Base-by-base conservation (phyloP, 2,797 vertebrate genomes). In the Mormyrus hasselquistii region DNA sequence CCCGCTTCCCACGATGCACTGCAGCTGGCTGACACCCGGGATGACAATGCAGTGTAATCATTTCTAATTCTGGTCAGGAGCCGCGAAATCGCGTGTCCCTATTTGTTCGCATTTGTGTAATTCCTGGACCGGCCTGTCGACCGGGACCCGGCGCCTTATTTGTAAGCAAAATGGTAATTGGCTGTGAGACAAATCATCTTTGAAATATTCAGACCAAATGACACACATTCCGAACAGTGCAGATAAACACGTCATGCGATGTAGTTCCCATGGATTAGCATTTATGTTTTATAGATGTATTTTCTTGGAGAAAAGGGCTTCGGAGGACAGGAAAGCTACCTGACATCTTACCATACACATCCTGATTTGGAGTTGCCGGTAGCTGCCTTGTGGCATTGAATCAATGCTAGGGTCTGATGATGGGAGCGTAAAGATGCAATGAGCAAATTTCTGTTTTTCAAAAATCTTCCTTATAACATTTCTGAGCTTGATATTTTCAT, bases 1-100 rank as follows among this genome's bases (percentile, higher is more conserved):
- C 16, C 49, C 16, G 34, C 52, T 38, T 87, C 86, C 86, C 86
- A 87, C 34, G 38, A 65, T 69, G 57, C 86, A 65, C 19, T 47
- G 86, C 86, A 87, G 34, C 86, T 69, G 86, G 57, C 86, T 22
- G 55, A 65, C 86, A 87, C 86, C 57, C 55, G 57, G 53, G 38
- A 59, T 25, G 86, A 87, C 86, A 44, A 38, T n/a, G 86, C 6
- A 47, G 34, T 57, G 59, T 65, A 65, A 87, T 87, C 86, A 65
- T 62, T 87, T 65, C 86, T 87, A 87, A 87, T 65, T 87, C 86
- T 49, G 49, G 55, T 87, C 44, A 25, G 86, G 25, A 57, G 86
- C 57, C 6, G 55, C 55, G 10, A 69, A 87, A 65, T 87, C 44
- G 41, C 10, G 16, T 19, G 34, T 14, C 53, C 29, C 86, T 57